Base-by-base conservation (phyloP, 2,797 vertebrate species). In the Carapus acus region DNA sequence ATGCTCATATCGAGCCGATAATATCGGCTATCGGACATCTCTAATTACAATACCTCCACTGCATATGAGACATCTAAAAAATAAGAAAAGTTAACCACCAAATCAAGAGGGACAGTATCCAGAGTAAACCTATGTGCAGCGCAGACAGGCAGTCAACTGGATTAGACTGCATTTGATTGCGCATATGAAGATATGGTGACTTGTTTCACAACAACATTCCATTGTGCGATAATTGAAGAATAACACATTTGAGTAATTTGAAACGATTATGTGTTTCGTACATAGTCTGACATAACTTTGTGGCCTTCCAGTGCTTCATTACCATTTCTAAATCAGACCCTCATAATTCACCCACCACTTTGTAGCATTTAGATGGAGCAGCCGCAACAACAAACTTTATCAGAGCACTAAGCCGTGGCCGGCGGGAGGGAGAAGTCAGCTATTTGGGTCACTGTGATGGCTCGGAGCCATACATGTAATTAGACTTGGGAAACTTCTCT, bases 401-500 rank as follows among this genome's bases (percentile, higher is more conserved):
- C 70, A 22, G 53, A 67, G 47, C 57, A 13, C 58, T 71, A 55
- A 59, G 54, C 56, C 50, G 16, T 33, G 7, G 54, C 65, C 19
- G 29, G 61, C 64, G 21, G 44, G 56, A n/a, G n/a, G 67, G 64
- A 69, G 44, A 64, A 58, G 73, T 63, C 59, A 44, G 54, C 73
- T 81, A 82, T 86, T 85, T 84, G 66, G 81, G 80, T 83, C 79
- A 58, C 73, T 62, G 76, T 81, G 72, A 73, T 62, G 24, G 77
- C 65, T 58, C 36, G 1, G 53, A 65, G 63, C 72, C 59, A 58
- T 44, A 67, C 71, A 42, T 84, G 79, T 85, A 86, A 89, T 88
- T 87, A 86, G 21, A 69, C 69, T 85, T 74, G 73, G 81, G 80
- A 85, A 85, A 84, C 69, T 72, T 82, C 74, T 53, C 58, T 73